Base-by-base conservation (phyloP, 2,888 invertebrate species). In the Crepidodera aurea region DNA sequence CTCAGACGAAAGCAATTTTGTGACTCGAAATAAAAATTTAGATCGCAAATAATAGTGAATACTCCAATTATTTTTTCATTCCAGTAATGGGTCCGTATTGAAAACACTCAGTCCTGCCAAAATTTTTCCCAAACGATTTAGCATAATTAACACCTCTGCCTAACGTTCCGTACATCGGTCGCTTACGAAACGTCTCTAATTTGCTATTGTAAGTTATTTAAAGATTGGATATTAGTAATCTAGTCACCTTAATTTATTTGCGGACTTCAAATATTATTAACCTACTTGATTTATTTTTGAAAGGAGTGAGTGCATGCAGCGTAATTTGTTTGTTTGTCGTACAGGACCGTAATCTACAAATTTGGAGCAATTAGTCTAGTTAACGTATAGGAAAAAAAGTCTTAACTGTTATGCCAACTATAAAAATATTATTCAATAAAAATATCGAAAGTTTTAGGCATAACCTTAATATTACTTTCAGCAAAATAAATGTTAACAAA, bases 61-160 rank as follows among this genome's bases (percentile, higher is more conserved):
- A 34, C 4, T n/a, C 34, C 34, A 34, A 34, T 34, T 34, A 34
- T 34, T 13, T 34, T 13, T 60, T 50, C 29, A 50, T 57, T 50
- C 40, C 25, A 37, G 32, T 63, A 58, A 60, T 56, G 54, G 51
- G 29, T 16, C 40, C 51, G 37, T 65, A 60, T 64, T 42, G 59
- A 66, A 65, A 64, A 62, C 54, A 48, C 37, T 56, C 18, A 18
- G 44, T 50, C 10, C 27, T 67, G 67, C 67, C 67, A 67, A 64
- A 53, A 56, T 54, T 63, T 63, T 65, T 56, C 53, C 59, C 67
- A 60, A 64, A 44, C 63, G 42, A 67, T 67, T 65, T 65, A 64
- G 48, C 59, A 59, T 65, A 67, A 67, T 65, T 67, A 67, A 67
- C 67, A 67, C 67, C 63, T 63, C 57, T 25, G 34, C 50, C 50